A percentile compares a stretch with the other conserved stretches of the same genome.
Evolutionary conservation across 2,888 invertebrate species (phyloP).

Genomic region (Ecliptopera silaceata): DNA sequence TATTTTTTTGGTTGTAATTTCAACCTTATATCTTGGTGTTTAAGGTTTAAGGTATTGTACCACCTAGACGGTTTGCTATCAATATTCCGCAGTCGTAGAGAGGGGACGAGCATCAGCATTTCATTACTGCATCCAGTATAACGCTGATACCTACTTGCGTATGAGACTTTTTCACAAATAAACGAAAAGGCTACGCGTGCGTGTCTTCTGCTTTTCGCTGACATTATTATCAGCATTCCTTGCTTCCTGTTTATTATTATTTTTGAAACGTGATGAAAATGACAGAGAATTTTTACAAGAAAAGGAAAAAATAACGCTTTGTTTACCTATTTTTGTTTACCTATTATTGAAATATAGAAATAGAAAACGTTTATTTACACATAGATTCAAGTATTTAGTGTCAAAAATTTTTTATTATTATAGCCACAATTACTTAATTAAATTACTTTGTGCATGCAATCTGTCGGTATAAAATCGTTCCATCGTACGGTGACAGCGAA

Average conservation of each 20-base stretch:
- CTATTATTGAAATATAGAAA: too few relatives aligned
- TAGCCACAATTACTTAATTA: too few relatives aligned
- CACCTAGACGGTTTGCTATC: slow-evolving; percentile 52
- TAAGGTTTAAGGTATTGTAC: slow-evolving; percentile 2
- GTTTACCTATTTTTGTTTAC: too few relatives aligned
- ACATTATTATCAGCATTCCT: slow-evolving; percentile 31
- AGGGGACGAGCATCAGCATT: slow-evolving; percentile 64
- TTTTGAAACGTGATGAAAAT: slow-evolving; percentile 28
- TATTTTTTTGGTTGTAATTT: slow-evolving; percentile 1
- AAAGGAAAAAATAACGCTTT: background rate
- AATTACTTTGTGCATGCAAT: too few relatives aligned
- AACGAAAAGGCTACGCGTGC: slow-evolving; percentile 35
- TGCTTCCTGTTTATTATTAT: slow-evolving; percentile 34
- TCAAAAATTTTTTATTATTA: too few relatives aligned
- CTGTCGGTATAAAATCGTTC: slow-evolving; percentile 1
- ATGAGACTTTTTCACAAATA: slow-evolving; percentile 37
- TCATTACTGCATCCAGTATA: slow-evolving; percentile 66
- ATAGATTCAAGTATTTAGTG: too few relatives aligned
- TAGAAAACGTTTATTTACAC: too few relatives aligned
- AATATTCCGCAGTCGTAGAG: slow-evolving; percentile 68
- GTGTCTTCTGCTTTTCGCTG: slow-evolving; percentile 35
- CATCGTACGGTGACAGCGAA: slow-evolving; percentile 5
- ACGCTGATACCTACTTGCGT: slow-evolving; percentile 34
- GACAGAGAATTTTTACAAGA: background rate
- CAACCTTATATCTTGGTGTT: background rate